phyloP scores from a whole-genome alignment of 2,797 vertebrate species.

The Rhincodon typus region DNA sequence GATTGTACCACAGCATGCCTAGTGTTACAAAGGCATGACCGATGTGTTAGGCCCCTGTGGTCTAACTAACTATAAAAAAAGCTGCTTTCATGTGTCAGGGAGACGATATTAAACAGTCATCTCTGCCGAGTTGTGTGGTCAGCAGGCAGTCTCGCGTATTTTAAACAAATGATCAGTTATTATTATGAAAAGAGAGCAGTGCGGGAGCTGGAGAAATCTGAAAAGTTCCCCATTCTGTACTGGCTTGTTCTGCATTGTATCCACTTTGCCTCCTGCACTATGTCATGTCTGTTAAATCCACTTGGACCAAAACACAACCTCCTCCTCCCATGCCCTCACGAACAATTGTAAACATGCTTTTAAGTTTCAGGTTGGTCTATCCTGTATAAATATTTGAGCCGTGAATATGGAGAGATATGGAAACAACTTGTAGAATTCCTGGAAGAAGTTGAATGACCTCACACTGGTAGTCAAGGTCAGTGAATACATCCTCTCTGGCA shows the following conservation, averaged over 20 bases:
- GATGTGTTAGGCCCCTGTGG: background rate
- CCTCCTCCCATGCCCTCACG: background rate
- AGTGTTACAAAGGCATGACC: background rate
- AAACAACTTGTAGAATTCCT: background rate
- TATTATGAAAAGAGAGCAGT: background rate
- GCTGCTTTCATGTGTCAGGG: background rate
- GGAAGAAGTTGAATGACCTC: no score
- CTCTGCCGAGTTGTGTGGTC: conserved; percentile 25
- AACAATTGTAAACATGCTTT: background rate
- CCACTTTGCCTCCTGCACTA: background rate
- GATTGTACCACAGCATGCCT: background rate
- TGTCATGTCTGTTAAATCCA: background rate
- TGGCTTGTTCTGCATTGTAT: background rate
- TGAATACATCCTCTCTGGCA: no score
- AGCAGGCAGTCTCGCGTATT: background rate
- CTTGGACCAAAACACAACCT: background rate
- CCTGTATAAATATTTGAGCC: background rate
- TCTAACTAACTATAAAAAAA: background rate
- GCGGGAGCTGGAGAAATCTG: background rate
- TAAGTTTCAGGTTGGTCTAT: background rate
- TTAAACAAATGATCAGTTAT: conserved; percentile 30
- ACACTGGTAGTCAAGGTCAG: no score
- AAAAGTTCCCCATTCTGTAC: background rate
- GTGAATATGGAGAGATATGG: background rate
- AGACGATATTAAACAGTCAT: conserved; percentile 16